Evolutionary conservation across 2,797 vertebrate genomes (phyloP), one percentile per base, ranked within the genome.

Genomic region (Bradypus variegatus): DNA sequence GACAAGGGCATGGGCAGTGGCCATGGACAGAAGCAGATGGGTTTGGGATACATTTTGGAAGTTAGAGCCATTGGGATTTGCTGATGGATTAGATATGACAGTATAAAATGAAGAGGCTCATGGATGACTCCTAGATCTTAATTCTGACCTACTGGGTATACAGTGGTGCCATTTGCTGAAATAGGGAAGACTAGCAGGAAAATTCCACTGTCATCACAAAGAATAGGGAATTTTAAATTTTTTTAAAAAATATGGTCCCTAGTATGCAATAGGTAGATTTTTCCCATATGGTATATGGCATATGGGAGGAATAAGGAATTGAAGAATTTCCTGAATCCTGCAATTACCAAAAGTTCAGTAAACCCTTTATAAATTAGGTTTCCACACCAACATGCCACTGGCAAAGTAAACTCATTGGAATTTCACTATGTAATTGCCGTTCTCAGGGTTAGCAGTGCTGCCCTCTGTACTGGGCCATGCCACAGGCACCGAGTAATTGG

Each of bases 401-500:
- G 55, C 25, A 29, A 77, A 27, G 64, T 19, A 48, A 23, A 62
- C 72, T 38, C 65, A 38, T 77, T 67, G 91, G 80, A 76, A 95
- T 92, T 89, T 95, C 91, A 55, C 69, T 64, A 58, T 89, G 45
- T 91, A 23, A 86, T 85, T 80, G 69, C 95, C 92, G 82, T 94
- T 91, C 94, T 90, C 93, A 4, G 60, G 50, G 94, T 96, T 90
- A 96, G 95, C 93, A 95, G 94, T 70, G 36, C 79, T 72, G 93
- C 92, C 95, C 94, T 96, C 92, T 94, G 92, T 95, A 95, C 93
- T 78, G 94, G 93, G 75, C 93, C 86, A n/a, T 82, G 8, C 73
- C 94, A 29, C 76, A 91, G 91, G 95, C 81, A 84, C 83, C 36
- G 48, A 18, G 90, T 80, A 92, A 91, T 96, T 90, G 13, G 67